phyloP scores from a whole-genome alignment of 2,113 vertebrate genomes.

The Ceyx melanurus region DNA sequence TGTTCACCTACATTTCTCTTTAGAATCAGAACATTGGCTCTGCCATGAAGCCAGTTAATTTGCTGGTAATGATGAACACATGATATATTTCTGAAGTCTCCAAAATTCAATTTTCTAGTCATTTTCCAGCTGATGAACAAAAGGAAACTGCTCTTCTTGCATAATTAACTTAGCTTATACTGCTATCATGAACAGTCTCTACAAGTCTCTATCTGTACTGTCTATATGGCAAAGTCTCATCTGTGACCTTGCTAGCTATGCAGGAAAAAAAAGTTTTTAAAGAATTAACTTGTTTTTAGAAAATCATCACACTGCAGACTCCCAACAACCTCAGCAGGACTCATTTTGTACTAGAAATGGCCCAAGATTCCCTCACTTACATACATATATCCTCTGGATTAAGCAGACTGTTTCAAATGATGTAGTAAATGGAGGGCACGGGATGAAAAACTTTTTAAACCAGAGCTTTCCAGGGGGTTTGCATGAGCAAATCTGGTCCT shows the following conservation, averaged over 20 bases:
- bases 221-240: neutral
- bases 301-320: neutral
- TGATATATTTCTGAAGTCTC: neutral
- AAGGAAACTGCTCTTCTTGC: neutral
- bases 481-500: neutral
- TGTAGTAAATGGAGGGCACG: neutral
- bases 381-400: neutral
- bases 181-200: neutral
- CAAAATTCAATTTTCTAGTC: slow-evolving; percentile 26
- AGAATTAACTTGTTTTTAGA: neutral
- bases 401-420: neutral
- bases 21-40: neutral
- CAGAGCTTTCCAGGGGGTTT: neutral
- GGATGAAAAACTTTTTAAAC: neutral
- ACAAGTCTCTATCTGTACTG: neutral
- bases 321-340: neutral
- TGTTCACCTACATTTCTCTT: neutral
- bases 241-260: neutral
- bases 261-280: too few relatives aligned
- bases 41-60: slow-evolving; percentile 10
- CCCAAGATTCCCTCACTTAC: neutral
- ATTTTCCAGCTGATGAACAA: slow-evolving; percentile 38
- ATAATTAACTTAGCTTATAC: slow-evolving; percentile 13
- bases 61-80: neutral
- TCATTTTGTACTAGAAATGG: neutral